Base-by-base conservation (phyloP, 1,140 invertebrate species). In the Drosophila erecta region DNA sequence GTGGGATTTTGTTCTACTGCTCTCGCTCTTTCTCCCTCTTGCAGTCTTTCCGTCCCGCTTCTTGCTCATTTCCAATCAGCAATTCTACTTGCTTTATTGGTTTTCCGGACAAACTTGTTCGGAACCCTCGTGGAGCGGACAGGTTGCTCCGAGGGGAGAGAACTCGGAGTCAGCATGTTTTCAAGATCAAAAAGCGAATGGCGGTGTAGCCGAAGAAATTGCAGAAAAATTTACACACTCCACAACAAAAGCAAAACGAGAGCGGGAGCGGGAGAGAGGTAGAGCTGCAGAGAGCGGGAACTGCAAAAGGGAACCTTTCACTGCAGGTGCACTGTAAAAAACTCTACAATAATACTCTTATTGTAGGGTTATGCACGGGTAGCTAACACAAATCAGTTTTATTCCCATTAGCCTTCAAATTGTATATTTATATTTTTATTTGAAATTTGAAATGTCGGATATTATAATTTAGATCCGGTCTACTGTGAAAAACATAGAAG, bases 141-240 rank as follows among this genome's bases (percentile, higher is more conserved):
- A 72, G 59, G 38, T 76, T 76, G 73, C 66, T 54, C 50, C 12
- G 14, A 43, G 41, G 43, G 56, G 44, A 41, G 53, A 55, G 55
- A 76, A 35, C 43, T 20, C 27, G 47, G 59, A 73, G 58, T 43
- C 79, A 76, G 73, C 67, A 40, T 73, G 61, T 81, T 86, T 86
- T 86, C 83, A 86, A 86, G 83, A 86, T 86, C 83, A 86, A 83
- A 86, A 86, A 86, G 83, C 83, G 83, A 86, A 86, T 87, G 79
- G 70, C 62, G 60, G 69, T 37, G 43, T 60, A 69, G 57, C 60
- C 22, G 41, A 85, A 74, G 76, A 85, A 84, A 85, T 77, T 84
- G 81, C 76, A 85, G 55, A 76, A 40, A 70, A 70, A 70, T 57
- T 56, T 57, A 79, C 49, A 84, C 58, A 59, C 41, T 61, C 12